Conservation (phyloP, 2,888 invertebrate genomes). For the Bellardia bayeri region DNA sequence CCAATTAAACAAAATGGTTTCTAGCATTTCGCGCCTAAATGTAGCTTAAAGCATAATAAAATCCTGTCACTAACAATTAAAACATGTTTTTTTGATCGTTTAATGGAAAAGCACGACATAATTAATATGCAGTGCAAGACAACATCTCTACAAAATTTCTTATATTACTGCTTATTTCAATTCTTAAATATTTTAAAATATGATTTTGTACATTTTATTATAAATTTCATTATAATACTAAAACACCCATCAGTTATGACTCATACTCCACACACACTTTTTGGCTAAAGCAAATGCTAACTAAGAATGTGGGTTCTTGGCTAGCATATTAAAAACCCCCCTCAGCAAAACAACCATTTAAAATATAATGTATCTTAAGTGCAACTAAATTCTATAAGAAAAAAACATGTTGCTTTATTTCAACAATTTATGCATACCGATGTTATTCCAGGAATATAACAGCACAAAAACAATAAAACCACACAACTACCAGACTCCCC, state of each 20-base stretch:
- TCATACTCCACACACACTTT: constrained; percentile 32
- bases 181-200: no score
- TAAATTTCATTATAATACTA: constrained; percentile 28
- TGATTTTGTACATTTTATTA: background rate
- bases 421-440: constrained; percentile 63
- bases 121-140: no score
- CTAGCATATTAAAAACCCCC: background rate
- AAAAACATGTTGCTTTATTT: constrained; percentile 36
- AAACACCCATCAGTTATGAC: constrained; percentile 40
- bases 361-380: constrained; percentile 23
- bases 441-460: constrained; percentile 57
- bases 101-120: no score
- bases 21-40: no score
- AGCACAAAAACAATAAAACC: constrained; percentile 50
- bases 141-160: no score
- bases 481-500: constrained; percentile 61
- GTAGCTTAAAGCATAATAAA: no score
- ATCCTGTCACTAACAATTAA: no score
- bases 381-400: constrained; percentile 2
- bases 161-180: no score
- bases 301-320: constrained; percentile 33
- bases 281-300: constrained; percentile 15
- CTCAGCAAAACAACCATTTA: background rate
- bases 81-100: no score
- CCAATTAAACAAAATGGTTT: no score